Conservation (phyloP, 2,113 vertebrate species). For the Polyodon spathula region DNA sequence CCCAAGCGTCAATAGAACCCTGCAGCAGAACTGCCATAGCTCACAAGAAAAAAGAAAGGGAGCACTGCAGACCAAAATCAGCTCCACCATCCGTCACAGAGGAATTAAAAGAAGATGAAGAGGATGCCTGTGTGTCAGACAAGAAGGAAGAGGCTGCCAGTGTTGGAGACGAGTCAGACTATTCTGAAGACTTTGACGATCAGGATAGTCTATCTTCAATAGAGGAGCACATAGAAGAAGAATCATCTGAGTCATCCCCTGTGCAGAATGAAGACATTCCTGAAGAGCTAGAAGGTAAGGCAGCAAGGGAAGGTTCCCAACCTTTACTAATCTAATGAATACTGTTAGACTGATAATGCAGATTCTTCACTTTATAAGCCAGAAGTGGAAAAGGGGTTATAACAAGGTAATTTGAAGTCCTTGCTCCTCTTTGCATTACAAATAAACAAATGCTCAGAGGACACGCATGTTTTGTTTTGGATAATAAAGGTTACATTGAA, state of each 20-base stretch:
- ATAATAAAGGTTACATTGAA: too few relatives aligned
- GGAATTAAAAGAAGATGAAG: conserved; percentile 10
- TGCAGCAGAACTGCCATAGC: conserved; percentile 5
- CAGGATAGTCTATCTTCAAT: conserved; percentile 42
- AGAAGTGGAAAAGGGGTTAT: too few relatives aligned
- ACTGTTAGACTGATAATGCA: too few relatives aligned
- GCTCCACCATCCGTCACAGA: conserved; percentile 10
- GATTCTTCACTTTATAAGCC: too few relatives aligned
- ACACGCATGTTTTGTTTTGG: too few relatives aligned
- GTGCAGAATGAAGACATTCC: conserved; percentile 15
- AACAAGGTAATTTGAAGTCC: too few relatives aligned
- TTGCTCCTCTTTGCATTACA: too few relatives aligned
- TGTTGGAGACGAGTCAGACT: conserved; percentile 38
- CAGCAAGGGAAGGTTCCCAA: conserved; percentile 3
- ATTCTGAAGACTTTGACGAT: conserved; percentile 65
- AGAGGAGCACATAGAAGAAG: conserved; percentile 33
- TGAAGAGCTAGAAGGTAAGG: conserved; percentile 34
- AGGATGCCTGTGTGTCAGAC: background rate
- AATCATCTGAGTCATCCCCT: background rate
- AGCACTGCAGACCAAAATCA: conserved; percentile 9
- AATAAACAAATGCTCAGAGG: too few relatives aligned
- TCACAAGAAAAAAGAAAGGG: conserved; percentile 5
- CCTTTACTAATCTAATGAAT: background rate
- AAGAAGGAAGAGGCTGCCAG: conserved; percentile 25
- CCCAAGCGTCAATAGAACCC: background rate